Evolutionary conservation across 2,888 invertebrate species (phyloP), one percentile per base, ranked within the genome.

Genomic region (Caenorhabditis sp.): DNA sequence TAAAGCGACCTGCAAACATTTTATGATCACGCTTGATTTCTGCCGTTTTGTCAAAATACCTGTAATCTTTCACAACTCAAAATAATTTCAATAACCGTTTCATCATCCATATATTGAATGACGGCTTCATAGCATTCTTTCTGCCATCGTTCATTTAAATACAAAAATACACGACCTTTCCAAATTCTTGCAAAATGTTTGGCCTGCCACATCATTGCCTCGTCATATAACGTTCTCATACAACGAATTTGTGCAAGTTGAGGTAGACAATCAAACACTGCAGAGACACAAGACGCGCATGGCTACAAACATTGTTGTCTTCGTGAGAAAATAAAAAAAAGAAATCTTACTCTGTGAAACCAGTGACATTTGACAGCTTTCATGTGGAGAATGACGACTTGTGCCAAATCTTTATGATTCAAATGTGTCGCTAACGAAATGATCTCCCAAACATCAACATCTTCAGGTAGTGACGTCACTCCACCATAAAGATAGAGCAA

Each of bases 401-500:
- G 94, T 87, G 94, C 95, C 4, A 97, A 90, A 0, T 95, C 95
- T 88, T 95, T 95, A 24, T 96, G 89, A 8, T 94, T 93, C 62
- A 95, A 90, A 92, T 95, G 93, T 88, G 95, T 95, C 0, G 95
- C 93, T 64, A 95, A 89, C 0, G 94, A 93, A 0, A 95, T 93
- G 77, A 85, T 62, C 65, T 85, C 84, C 83, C 84, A 85, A 37
- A 83, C 67, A 66, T 84, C 84, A 17, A 85, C 77, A 59, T 93
- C 77, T 95, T 93, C 1, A 0, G 95, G 94, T 65, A 96, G 93
- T 82, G 93, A 92, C 49, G 93, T 93, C 31, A 94, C 92, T 1
- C 96, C 96, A 70, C 95, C 95, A 88, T 97, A 97, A 78, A 97
- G 93, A 88, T 95, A 95, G 83, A 94, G 93, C 70, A 97, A 89